These are phyloP conservation scores for Drosophila nebulosa DNA, from an alignment of 1,140 invertebrate species.

Conservation along the genomic window DNA sequence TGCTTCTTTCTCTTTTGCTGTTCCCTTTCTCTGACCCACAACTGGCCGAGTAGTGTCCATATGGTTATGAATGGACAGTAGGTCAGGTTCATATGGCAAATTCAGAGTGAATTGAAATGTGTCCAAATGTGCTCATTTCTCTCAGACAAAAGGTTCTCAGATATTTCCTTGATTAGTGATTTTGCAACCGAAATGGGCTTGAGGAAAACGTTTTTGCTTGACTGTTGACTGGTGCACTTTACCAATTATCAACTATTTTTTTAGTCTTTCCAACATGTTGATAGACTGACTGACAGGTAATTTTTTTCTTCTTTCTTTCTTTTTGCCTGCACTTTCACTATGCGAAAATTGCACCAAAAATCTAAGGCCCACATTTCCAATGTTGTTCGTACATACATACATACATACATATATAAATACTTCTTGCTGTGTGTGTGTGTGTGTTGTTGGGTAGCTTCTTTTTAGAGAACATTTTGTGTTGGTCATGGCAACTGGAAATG, in stretches of 20 bases:
- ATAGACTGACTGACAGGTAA: neutral
- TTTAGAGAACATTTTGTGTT: conserved; percentile 65
- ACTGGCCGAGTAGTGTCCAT: too few relatives aligned
- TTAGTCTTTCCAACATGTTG: neutral
- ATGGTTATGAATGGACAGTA: conserved; percentile 25
- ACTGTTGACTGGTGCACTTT: neutral
- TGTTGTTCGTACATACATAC: neutral
- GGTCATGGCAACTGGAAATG: conserved; percentile 68
- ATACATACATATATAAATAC: neutral
- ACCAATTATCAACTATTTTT: neutral
- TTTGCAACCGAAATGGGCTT: neutral
- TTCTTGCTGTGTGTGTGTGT: neutral
- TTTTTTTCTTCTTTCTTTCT: neutral
- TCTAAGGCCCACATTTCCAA: conserved; percentile 43
- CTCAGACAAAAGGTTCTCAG: too few relatives aligned
- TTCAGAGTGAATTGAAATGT: conserved; percentile 24
- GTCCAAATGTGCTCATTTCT: too few relatives aligned
- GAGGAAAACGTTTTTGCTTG: neutral
- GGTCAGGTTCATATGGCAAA: conserved; percentile 27
- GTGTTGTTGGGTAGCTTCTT: conserved; percentile 5
- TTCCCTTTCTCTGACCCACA: conserved; percentile 71
- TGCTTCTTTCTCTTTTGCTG: conserved; percentile 50
- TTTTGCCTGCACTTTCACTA: conserved; percentile 42
- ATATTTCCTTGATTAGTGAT: too few relatives aligned
- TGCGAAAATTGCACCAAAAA: conserved; percentile 53